Evolutionary conservation across 2,888 invertebrate genomes (phyloP).

Genomic region (Lottia scabra): DNA sequence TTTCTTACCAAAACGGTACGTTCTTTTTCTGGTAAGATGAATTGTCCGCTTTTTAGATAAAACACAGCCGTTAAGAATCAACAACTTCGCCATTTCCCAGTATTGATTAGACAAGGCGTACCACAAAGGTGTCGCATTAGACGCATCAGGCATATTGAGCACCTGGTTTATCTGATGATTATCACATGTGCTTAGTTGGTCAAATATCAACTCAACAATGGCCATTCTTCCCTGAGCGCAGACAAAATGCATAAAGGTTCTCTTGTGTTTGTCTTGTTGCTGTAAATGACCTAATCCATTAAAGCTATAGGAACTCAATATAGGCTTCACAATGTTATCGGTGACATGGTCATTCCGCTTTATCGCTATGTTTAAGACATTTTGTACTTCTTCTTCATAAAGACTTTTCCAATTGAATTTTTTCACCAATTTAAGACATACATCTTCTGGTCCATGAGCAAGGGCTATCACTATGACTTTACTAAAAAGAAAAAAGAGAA

Average conservation of each 20-base stretch:
- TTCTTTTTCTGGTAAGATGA: not conserved
- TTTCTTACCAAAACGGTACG: not conserved
- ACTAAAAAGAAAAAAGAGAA: not conserved
- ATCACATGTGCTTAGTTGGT: not conserved
- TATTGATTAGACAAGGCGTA: slow-evolving; percentile 34
- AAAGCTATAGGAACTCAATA: not conserved
- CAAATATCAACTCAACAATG: not conserved
- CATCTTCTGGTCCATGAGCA: not conserved
- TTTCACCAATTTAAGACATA: not conserved
- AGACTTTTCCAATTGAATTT: not conserved
- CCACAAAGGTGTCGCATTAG: slow-evolving; percentile 32
- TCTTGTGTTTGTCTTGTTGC: slow-evolving; percentile 20
- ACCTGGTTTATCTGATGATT: slow-evolving; percentile 4
- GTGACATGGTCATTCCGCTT: not conserved
- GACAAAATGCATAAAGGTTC: slow-evolving; percentile 15
- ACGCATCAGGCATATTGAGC: slow-evolving; percentile 20
- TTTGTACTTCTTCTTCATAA: not conserved
- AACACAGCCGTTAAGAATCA: slow-evolving; percentile 27
- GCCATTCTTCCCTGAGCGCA: slow-evolving; percentile 6
- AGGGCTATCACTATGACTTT: not conserved
- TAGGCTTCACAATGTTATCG: not conserved
- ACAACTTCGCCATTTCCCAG: slow-evolving; percentile 31
- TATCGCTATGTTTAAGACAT: not conserved
- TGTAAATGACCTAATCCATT: not conserved
- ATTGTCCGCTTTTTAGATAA: not conserved